phyloP scores from a whole-genome alignment of 2,888 invertebrate species.

The Oscheius onirici region DNA sequence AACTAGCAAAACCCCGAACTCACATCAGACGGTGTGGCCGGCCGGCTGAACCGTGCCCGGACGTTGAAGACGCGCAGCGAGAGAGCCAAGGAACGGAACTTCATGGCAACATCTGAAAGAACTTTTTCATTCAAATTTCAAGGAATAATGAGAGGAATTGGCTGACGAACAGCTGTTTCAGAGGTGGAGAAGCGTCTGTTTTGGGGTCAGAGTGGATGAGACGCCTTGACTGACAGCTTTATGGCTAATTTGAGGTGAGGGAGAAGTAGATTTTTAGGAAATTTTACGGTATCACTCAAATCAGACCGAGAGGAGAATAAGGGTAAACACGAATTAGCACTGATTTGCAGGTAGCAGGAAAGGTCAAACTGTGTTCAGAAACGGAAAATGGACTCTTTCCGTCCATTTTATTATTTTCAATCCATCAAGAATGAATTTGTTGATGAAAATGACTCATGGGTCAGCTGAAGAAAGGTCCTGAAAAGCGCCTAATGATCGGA shows the following conservation, averaged over 20 bases:
- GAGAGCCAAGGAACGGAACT: slow-evolving; percentile 68
- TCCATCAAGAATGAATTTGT: no score
- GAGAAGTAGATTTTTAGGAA: background rate
- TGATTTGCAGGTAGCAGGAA: no score
- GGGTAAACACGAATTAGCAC: no score
- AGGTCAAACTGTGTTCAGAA: no score
- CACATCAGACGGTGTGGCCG: slow-evolving; percentile 28
- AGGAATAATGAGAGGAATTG: background rate
- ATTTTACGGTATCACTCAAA: background rate
- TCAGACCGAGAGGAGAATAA: no score
- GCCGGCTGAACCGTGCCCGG: slow-evolving; percentile 40
- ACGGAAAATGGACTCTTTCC: no score
- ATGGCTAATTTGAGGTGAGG: background rate
- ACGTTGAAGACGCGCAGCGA: slow-evolving; percentile 68
- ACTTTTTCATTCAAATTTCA: background rate
- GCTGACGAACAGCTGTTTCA: background rate
- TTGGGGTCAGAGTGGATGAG: background rate
- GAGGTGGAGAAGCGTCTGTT: background rate
- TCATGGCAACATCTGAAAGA: slow-evolving; percentile 48
- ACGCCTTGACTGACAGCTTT: background rate
- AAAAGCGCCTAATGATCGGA: no score
- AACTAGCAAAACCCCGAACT: background rate
- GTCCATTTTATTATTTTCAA: no score
- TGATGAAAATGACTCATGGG: no score
- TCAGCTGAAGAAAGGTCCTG: no score